Base-by-base conservation (phyloP, 2,888 invertebrate species). In the Folsomia candida region DNA sequence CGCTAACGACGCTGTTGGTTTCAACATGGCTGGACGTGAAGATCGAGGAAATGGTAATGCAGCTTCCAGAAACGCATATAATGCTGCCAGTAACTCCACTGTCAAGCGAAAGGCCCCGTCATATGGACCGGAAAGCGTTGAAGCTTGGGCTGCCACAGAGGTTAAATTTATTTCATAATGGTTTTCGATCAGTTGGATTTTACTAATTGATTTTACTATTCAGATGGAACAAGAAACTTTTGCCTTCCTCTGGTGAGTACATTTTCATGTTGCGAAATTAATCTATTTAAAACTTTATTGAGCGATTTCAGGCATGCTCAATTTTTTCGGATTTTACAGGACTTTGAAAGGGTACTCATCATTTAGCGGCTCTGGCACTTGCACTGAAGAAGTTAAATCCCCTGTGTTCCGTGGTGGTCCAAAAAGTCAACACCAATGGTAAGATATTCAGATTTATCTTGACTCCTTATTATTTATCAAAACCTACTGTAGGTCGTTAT, bases 141-240 rank as follows among this genome's bases (percentile, higher is more conserved):
- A 79, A 51, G 70, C 72, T 2, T 78, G 76, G 76, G 79, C 79
- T 1, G 72, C 76, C 9, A 76, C 78, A n/a, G 79, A 79, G 74
- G 79, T 78, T 2, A n/a, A 51, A 26, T 51, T 24, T 14, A 4
- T 25, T 51, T 24, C 69, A 66, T 20, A 51, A 25, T 51, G 3
- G 47, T 24, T 24, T n/a, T 11, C 22, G 29, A 57, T 20, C 28
- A n/a, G 22, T 24, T 57, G 26, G 28, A 62, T 27, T 26, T 20
- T 59, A 24, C 20, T 11, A 25, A 47, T 65, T 27, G 24, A 20
- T 22, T 65, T 3, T 58, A n/a, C 60, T 51, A 28, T 63, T 26
- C 58, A 80, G 78, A 72, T 80, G 67, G 80, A 79, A 65, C 79
- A 79, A 67, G 80, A 80, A 67, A 78, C 76, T 0, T 80, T 79